Evolutionary conservation across 2,797 vertebrate genomes (phyloP), one percentile per base, ranked within the genome.

Genomic region (Chelidonichthys spinosus): DNA sequence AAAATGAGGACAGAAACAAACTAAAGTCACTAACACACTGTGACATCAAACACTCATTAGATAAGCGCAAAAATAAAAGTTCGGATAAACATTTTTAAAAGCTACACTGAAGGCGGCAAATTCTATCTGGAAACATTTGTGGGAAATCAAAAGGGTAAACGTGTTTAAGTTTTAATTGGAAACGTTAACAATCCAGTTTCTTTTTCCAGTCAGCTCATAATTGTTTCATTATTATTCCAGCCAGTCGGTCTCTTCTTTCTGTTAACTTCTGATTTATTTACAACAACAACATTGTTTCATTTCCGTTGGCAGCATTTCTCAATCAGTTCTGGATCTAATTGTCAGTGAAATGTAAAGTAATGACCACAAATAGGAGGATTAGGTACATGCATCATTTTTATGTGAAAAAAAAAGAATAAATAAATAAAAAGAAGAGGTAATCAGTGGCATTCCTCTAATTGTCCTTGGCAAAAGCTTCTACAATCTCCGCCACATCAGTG

Each of bases 401-500:
- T 52, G 40, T 47, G 14, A 37, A 7, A 68, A 56, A n/a, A 54
- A 25, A 25, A 25, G 25, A 25, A 25, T 1, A 25, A 25, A 25
- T 25, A 25, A 25, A 25, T 25, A 25, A 25, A 60, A 39, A 76
- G 58, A 61, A 2, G 69, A 71, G 52, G 64, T 77, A 77, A 88
- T 90, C 77, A 66, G 69, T 84, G 81, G 62, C 74, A 86, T 71
- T 85, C 53, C 54, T 76, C 71, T 88, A 86, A 85, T 79, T 79
- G 81, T 72, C 46, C 76, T 79, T 87, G 79, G 77, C 79, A 74
- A 25, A 25, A 64, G 64, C 63, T 68, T 55, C 69, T 74, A 18
- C 53, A 63, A 44, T 82, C 69, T 72, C 36, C 10, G 58, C 72
- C 53, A 42, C 68, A 58, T 65, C 58, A 56, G 69, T 66, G 61